These are phyloP conservation scores for Lochmaea capreae DNA, from an alignment of 2,888 invertebrate species.

Conservation along the genomic window DNA sequence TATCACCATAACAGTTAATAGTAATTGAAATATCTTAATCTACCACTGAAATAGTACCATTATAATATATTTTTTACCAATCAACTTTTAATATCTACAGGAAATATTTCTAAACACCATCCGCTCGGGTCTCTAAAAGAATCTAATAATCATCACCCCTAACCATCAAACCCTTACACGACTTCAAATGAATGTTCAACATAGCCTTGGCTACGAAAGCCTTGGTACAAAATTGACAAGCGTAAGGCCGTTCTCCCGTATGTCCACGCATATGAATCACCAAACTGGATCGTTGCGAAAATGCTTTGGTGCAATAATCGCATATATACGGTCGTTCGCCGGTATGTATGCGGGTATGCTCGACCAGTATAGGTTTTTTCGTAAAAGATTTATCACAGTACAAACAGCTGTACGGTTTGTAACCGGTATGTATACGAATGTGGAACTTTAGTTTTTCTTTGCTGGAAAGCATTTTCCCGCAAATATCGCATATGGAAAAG, in stretches of 20 bases:
- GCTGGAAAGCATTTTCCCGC: constrained; percentile 70
- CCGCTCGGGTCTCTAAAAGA: neutral
- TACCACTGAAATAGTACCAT: too few relatives aligned
- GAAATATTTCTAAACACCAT: too few relatives aligned
- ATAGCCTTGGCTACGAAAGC: constrained; percentile 74
- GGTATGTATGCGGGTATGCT: constrained; percentile 62
- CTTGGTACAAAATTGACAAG: constrained; percentile 71
- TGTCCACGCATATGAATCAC: constrained; percentile 75
- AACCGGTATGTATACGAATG: constrained; percentile 61
- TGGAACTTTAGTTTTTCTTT: constrained; percentile 68
- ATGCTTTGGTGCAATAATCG: constrained; percentile 72
- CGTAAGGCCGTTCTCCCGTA: constrained; percentile 73
- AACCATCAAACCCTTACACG: constrained; percentile 58
- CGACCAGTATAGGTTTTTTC: constrained; percentile 62
- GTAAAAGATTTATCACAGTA: constrained; percentile 63
- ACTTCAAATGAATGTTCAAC: constrained; percentile 73
- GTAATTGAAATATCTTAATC: too few relatives aligned
- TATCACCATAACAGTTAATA: too few relatives aligned
- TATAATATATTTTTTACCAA: too few relatives aligned
- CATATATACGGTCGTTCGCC: constrained; percentile 66
- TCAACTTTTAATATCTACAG: too few relatives aligned
- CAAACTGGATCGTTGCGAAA: constrained; percentile 73
- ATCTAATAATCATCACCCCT: constrained; percentile 33
- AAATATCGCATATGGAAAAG: constrained; percentile 70
- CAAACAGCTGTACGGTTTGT: constrained; percentile 61